phyloP scores from a whole-genome alignment of 2,797 vertebrate species.

The Gambelia wislizenii region DNA sequence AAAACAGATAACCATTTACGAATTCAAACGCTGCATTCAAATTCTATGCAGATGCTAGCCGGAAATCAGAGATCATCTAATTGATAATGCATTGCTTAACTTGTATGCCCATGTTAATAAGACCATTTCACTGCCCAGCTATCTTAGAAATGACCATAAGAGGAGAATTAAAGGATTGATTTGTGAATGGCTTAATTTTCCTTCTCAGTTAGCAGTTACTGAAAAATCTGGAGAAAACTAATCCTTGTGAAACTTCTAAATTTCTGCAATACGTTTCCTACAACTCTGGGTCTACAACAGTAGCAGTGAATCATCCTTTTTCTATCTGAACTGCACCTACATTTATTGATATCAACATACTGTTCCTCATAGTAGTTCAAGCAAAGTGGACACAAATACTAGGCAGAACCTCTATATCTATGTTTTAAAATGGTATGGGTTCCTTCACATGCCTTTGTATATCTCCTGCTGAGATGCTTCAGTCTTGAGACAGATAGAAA shows the following conservation, averaged over 20 bases:
- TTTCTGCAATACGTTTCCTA: background rate
- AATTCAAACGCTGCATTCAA: no score
- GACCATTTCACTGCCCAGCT: background rate
- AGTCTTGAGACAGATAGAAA: background rate
- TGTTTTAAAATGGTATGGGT: background rate
- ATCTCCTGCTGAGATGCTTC: background rate
- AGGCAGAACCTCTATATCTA: background rate
- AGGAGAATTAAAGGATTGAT: background rate
- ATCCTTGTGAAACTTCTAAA: background rate
- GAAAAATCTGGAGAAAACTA: background rate
- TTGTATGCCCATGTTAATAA: no score
- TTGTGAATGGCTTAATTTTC: background rate
- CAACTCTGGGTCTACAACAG: background rate
- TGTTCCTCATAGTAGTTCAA: background rate
- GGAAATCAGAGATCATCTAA: background rate
- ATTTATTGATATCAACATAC: background rate
- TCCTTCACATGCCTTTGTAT: conserved; percentile 4
- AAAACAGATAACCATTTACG: background rate
- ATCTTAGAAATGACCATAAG: background rate
- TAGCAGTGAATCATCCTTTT: background rate
- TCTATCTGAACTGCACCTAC: background rate
- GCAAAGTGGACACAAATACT: background rate
- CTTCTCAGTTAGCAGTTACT: background rate
- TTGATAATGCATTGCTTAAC: no score
- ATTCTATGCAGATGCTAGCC: background rate